A percentile compares a stretch with the other conserved stretches of the same genome.
These are phyloP conservation scores for Chromobotia macracanthus DNA, from an alignment of 2,797 vertebrate genomes.

Conservation along the genomic window DNA sequence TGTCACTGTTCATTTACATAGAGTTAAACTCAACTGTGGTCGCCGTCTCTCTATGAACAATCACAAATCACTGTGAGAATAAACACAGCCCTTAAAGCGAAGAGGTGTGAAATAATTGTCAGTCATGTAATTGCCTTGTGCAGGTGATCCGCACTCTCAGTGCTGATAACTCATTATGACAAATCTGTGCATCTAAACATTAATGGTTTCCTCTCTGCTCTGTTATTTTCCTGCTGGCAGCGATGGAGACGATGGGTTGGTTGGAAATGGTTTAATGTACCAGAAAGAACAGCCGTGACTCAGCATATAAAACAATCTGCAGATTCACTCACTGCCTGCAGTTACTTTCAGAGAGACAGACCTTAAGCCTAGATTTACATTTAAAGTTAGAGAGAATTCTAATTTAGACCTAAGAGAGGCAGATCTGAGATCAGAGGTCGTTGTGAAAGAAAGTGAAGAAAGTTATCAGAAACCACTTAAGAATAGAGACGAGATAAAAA, in stretches of 20 bases:
- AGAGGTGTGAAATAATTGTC: not conserved
- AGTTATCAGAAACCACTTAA: conserved; percentile 11
- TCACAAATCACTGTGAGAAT: too few species aligned
- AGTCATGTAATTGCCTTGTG: too few species aligned
- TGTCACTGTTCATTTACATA: not conserved
- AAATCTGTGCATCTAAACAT: conserved; percentile 11
- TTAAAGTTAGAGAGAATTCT: not conserved
- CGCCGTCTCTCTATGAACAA: not conserved
- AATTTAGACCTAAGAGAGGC: conserved; percentile 32
- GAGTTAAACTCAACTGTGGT: not conserved
- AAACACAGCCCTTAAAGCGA: not conserved
- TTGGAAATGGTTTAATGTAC: conserved; percentile 49
- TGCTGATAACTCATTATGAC: not conserved
- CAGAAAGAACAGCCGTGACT: conserved; percentile 52
- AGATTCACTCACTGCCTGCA: conserved; percentile 21
- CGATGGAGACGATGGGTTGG: conserved; percentile 33
- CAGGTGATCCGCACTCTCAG: not conserved
- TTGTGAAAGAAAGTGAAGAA: not conserved
- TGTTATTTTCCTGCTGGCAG: conserved; percentile 41
- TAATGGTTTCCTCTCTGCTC: conserved; percentile 20
- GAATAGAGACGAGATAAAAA: conserved; percentile 16
- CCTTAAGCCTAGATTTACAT: conserved; percentile 20
- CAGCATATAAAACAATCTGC: conserved; percentile 50
- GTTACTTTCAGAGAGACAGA: conserved; percentile 5
- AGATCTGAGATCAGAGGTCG: conserved; percentile 13